Evolutionary conservation across 2,113 vertebrate species (phyloP).

Genomic region (Psittacara wagleri): DNA sequence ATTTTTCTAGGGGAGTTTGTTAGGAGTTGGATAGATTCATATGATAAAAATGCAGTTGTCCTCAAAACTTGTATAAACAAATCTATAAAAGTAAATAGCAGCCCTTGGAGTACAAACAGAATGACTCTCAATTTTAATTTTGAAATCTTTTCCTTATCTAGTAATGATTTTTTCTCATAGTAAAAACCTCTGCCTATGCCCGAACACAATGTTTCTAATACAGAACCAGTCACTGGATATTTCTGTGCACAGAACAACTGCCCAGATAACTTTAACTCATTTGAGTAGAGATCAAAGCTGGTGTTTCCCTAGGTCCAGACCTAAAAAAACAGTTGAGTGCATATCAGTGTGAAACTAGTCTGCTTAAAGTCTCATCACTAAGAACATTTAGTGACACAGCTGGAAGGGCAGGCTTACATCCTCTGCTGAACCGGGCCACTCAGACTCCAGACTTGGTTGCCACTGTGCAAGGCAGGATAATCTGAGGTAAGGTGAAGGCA

Average conservation of each 20-base stretch:
- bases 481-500: background rate
- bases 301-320: background rate
- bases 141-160: conserved; percentile 31
- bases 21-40: conserved; percentile 7
- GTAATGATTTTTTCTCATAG: conserved; percentile 19
- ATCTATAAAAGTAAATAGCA: conserved; percentile 45
- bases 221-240: background rate
- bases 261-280: background rate
- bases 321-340: background rate
- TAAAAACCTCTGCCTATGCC: background rate
- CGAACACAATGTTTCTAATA: background rate
- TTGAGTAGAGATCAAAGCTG: background rate
- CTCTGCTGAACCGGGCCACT: background rate
- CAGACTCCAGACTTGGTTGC: background rate
- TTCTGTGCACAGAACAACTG: background rate
- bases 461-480: background rate
- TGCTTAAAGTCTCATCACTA: background rate
- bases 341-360: background rate
- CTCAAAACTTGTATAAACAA: conserved; percentile 61
- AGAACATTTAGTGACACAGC: background rate
- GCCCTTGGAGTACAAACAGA: conserved; percentile 55
- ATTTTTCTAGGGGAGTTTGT: background rate
- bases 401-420: background rate
- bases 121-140: conserved; percentile 30
- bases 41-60: conserved; percentile 54